Evolutionary conservation across 2,113 vertebrate species (phyloP).

Genomic region (Phocoena phocoena): DNA sequence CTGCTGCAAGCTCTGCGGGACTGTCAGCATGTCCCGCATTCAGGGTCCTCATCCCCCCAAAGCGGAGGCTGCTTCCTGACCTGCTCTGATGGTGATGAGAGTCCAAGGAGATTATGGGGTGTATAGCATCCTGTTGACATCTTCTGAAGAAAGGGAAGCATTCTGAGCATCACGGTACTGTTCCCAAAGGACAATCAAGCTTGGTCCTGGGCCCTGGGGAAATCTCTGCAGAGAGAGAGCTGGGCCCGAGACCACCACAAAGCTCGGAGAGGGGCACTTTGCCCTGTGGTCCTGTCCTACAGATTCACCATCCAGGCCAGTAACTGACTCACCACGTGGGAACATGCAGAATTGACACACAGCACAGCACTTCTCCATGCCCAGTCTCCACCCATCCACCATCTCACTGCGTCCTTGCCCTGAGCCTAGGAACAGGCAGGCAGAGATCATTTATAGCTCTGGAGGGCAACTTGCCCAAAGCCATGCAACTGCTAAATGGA

Average conservation of each 20-base stretch:
- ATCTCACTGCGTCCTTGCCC: not conserved
- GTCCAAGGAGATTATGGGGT: not conserved
- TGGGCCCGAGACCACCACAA: not conserved
- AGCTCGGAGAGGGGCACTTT: not conserved
- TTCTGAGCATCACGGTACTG: not conserved
- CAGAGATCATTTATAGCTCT: not conserved
- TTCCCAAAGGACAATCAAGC: not conserved
- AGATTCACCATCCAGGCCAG: not conserved
- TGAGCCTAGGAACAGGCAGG: not conserved
- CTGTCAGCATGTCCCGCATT: not conserved
- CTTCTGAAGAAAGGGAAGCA: not conserved
- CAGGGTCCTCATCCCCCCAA: not conserved
- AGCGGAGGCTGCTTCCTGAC: not conserved
- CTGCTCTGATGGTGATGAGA: not conserved
- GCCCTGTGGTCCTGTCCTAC: accelerated
- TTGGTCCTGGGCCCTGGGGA: not conserved
- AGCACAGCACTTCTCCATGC: not conserved
- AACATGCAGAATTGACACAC: not conserved
- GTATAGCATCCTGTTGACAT: not conserved
- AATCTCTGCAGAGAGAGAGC: not conserved
- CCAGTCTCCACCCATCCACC: accelerated
- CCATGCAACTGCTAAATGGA: not conserved
- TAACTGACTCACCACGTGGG: not conserved
- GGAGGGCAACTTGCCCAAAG: not conserved
- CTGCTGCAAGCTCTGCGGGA: not conserved